Evolutionary conservation across 1,140 invertebrate species (phyloP).

Genomic region (Bombus soroeensis): DNA sequence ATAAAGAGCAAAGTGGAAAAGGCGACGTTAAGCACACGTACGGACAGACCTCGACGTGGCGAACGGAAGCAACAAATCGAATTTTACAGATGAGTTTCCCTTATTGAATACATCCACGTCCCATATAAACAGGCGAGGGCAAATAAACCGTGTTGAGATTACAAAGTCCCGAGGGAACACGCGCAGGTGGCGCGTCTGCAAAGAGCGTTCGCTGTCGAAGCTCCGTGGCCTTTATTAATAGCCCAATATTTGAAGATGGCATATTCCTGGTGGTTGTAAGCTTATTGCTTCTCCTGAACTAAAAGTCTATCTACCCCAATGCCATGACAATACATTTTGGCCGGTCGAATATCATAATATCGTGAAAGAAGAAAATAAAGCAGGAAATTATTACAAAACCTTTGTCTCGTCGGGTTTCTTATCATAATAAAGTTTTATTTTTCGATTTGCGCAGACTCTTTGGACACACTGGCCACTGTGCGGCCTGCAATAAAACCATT

Average conservation of each 20-base stretch:
- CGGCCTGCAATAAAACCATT: slow-evolving; percentile 96
- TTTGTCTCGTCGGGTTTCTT: background rate
- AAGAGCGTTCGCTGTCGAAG: slow-evolving; percentile 71
- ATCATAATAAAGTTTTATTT: background rate
- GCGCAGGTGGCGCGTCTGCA: slow-evolving; percentile 76
- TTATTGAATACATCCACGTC: slow-evolving; percentile 77
- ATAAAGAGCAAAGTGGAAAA: slow-evolving; percentile 38
- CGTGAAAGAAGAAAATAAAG: background rate
- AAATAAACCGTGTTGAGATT: slow-evolving; percentile 80
- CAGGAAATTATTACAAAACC: background rate
- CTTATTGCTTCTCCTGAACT: slow-evolving; percentile 67
- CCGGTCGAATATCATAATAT: background rate
- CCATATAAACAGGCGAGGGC: slow-evolving; percentile 75
- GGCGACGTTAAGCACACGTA: slow-evolving; percentile 6
- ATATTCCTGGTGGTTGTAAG: slow-evolving; percentile 74
- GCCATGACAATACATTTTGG: background rate
- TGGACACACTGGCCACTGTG: slow-evolving; percentile 95
- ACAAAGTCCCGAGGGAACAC: slow-evolving; percentile 75
- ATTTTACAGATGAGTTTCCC: slow-evolving; percentile 79
- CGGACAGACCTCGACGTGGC: slow-evolving; percentile 2
- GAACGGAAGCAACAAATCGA: slow-evolving; percentile 70
- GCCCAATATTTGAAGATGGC: slow-evolving; percentile 79
- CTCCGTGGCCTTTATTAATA: slow-evolving; percentile 78
- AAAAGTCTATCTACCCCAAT: slow-evolving; percentile 37
- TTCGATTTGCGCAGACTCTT: slow-evolving; percentile 88